Base-by-base conservation (phyloP, 2,797 vertebrate species). In the Poecilia velifera region DNA sequence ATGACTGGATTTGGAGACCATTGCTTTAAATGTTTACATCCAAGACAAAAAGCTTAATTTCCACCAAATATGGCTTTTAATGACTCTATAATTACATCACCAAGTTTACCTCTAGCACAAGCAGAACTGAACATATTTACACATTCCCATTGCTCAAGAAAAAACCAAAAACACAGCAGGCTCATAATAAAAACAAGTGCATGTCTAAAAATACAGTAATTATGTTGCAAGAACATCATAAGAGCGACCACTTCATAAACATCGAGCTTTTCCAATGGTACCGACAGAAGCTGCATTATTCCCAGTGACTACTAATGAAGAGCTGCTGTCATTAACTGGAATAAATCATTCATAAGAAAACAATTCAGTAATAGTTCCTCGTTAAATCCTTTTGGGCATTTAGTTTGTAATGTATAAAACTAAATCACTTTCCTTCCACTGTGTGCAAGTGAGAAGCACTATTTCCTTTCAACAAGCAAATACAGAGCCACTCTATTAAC, bases 341-440 rank as follows among this genome's bases (percentile, higher is more conserved):
- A 75, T 75, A 59, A 43, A 75, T 28, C 39, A 57, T 41, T 75
- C 73, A 59, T 59, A 75, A 59, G 68, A 45, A 45, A n/a, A 20
- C 53, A 75, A 51, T 45, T 59, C 53, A 12, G 41, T 75, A 59
- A 45, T 31, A 45, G 53, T 28, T 75, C 14, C 39, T 59, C 53
- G 18, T 43, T 59, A 41, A 57, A 75, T 59, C 53, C 53, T 28
- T 75, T 28, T 45, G 31, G 72, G 18, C 31, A 51, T 51, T 73
- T 73, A 25, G 28, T 51, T 73, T 53, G 46, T 12, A 5, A 46
- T 45, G 22, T 31, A 76, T 62, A 31, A 31, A 76, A 20, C 57
- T 36, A 59, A 62, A 62, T 62, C 22, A 41, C 73, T 74, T 55
- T 13, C 7, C 39, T 45, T 74, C 68, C 68, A 71, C 25, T 10